Evolutionary conservation across 2,113 vertebrate genomes (phyloP).

Genomic region (Lepus timidus): DNA sequence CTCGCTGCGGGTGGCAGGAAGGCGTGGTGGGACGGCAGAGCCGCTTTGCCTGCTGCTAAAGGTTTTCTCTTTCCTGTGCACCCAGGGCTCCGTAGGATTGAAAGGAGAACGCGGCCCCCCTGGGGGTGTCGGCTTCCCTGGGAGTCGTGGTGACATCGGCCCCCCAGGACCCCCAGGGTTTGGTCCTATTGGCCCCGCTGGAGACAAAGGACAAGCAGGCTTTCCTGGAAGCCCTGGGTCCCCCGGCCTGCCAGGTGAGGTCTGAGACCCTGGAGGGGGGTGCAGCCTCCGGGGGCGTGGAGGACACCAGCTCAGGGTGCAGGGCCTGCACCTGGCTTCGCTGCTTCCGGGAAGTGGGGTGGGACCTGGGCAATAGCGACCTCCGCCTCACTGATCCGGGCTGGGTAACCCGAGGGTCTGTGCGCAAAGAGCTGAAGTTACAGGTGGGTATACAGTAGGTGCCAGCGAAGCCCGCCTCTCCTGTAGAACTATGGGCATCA

Average conservation of each 20-base stretch:
- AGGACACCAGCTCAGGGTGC: background rate
- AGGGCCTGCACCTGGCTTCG: too few relatives aligned
- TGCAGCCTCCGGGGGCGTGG: background rate
- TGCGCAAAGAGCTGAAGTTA: background rate
- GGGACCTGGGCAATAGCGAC: background rate
- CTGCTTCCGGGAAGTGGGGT: background rate
- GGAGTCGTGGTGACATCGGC: slow-evolving; percentile 92
- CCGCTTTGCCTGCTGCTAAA: background rate
- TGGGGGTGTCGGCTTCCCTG: slow-evolving; percentile 91
- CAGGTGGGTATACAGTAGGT: rapidly evolving
- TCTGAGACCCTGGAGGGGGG: background rate
- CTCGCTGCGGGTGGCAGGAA: rapidly evolving
- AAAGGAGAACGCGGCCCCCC: slow-evolving; percentile 95
- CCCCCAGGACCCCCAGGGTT: slow-evolving; percentile 92
- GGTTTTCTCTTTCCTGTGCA: background rate
- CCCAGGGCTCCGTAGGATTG: slow-evolving; percentile 92
- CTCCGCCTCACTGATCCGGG: background rate
- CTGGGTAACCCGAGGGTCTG: too few relatives aligned
- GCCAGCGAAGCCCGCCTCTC: background rate
- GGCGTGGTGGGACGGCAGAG: rapidly evolving
- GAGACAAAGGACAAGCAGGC: slow-evolving; percentile 95
- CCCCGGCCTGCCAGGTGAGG: slow-evolving; percentile 92
- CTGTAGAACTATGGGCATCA: rapidly evolving
- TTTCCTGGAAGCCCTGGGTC: slow-evolving; percentile 90
- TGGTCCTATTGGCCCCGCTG: slow-evolving; percentile 89